Conservation (phyloP, 2,797 vertebrate species). For the Chrosomus eos region DNA sequence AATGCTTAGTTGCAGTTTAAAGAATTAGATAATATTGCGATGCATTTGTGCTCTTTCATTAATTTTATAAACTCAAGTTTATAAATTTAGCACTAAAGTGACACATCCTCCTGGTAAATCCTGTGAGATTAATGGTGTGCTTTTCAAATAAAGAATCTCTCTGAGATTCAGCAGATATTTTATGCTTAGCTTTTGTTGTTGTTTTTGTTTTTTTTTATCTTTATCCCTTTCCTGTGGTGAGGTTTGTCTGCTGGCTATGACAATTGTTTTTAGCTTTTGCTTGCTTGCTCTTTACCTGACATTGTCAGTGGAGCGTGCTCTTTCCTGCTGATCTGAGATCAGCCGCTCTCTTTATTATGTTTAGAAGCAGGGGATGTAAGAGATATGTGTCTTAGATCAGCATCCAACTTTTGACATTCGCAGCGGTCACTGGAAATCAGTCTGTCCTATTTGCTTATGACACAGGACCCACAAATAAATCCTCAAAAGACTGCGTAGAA, state of each 20-base stretch:
- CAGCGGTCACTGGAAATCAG: background rate
- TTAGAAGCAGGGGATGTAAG: constrained; percentile 4
- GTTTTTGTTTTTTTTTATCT: constrained; percentile 48
- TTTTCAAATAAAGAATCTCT: constrained; percentile 57
- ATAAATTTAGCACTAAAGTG: constrained; percentile 37
- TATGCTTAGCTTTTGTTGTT: constrained; percentile 68
- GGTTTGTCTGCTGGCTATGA: constrained; percentile 51
- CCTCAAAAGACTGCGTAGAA: background rate
- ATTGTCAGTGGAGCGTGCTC: constrained; percentile 37
- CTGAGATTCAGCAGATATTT: constrained; percentile 60
- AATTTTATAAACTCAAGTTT: constrained; percentile 54
- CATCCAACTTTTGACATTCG: constrained; percentile 13
- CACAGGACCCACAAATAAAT: background rate
- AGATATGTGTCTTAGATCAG: constrained; percentile 10
- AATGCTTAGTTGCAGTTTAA: background rate
- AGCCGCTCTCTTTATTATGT: background rate
- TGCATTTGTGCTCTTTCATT: constrained; percentile 49
- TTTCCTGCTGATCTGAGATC: constrained; percentile 38
- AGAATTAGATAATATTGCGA: constrained; percentile 21
- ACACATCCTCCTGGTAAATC: constrained; percentile 44
- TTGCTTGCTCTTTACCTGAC: constrained; percentile 34
- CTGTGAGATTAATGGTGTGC: constrained; percentile 63
- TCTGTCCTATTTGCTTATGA: constrained; percentile 14
- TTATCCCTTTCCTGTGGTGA: constrained; percentile 39
- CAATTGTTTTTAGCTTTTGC: constrained; percentile 40